Evolutionary conservation across 2,113 vertebrate species (phyloP), one percentile per base, ranked within the genome.

Genomic region (Panthera tigris): DNA sequence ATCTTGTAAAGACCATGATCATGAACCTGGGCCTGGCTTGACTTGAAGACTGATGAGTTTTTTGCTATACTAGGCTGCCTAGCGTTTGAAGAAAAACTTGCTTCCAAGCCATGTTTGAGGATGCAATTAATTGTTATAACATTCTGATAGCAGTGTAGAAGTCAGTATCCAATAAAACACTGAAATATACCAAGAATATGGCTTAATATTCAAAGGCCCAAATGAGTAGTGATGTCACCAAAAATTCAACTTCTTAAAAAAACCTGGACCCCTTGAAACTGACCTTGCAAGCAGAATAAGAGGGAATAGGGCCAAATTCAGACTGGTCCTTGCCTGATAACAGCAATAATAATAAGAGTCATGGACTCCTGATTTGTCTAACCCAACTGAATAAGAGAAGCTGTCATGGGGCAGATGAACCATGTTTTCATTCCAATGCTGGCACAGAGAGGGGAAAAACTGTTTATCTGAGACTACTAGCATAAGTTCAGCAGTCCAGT

Each of bases 231-330:
- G 18, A 83, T 45, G n/a, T 83, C 33, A 66, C 63, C 52, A 36
- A 94, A 95, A 45, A 80, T 68, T 68, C 48, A 91, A 66, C 14
- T 57, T 79, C 33, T 93, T 73, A n/a, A 50, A 93, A 93, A 90
- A 84, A 36, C n/a, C 65, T 13, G 21, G 52, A 57, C 45, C 13
- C 11, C 68, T 84, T 61, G 23, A 80, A 68, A 68, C 11, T 82
- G 27, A 41, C 7, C 19, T 36, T 66, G 9, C 18, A 33, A 7
- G 16, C 21, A 76, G n/a, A 21, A 63, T 84, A 45, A 94, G 19
- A 88, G 15, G 21, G 15, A 71, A 18, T 8, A 65, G 11, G 13
- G 12, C 36, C 19, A 84, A 74, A 87, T 61, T 71, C 29, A 65
- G 71, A 27, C 15, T 57, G 5, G n/a, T 5, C 19, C 41, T 68